A percentile compares a stretch with the other conserved stretches of the same genome.
phyloP scores from a whole-genome alignment of 1,140 invertebrate species.

The Achroia grisella region DNA sequence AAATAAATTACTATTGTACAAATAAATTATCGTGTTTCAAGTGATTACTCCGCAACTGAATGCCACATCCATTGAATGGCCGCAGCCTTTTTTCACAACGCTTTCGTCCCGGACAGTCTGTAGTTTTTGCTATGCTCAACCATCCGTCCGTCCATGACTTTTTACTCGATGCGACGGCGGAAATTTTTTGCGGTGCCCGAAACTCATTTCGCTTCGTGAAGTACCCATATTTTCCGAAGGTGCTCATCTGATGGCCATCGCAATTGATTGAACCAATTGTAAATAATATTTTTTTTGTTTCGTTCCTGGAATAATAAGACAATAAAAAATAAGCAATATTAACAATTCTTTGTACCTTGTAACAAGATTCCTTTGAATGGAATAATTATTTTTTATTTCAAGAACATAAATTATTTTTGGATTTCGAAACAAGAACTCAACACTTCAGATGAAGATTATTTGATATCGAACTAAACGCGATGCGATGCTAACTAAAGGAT shows the following conservation, averaged over 20 bases:
- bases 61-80: slow-evolving; percentile 49
- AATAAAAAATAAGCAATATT: too few species aligned
- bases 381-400: slow-evolving; percentile 1
- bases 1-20: background rate
- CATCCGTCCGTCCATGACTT: slow-evolving; percentile 47
- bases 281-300: slow-evolving; percentile 44
- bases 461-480: too few species aligned
- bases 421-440: background rate
- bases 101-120: slow-evolving; percentile 26
- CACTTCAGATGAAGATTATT: too few species aligned
- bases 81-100: slow-evolving; percentile 34
- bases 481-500: slow-evolving; percentile 2
- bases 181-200: slow-evolving; percentile 48
- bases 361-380: too few species aligned
- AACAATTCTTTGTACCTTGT: too few species aligned
- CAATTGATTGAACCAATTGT: slow-evolving; percentile 63
- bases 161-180: slow-evolving; percentile 38
- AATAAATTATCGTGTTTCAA: background rate
- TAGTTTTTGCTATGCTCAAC: slow-evolving; percentile 46
- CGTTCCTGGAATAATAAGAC: too few species aligned
- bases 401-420: background rate
- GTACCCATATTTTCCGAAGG: slow-evolving; percentile 51
- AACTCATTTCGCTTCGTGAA: slow-evolving; percentile 45
- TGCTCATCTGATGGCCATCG: slow-evolving; percentile 28
- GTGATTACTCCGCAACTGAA: slow-evolving; percentile 22